Conservation (phyloP, 2,797 vertebrate species). For the Melanotaenia parkinsoni region DNA sequence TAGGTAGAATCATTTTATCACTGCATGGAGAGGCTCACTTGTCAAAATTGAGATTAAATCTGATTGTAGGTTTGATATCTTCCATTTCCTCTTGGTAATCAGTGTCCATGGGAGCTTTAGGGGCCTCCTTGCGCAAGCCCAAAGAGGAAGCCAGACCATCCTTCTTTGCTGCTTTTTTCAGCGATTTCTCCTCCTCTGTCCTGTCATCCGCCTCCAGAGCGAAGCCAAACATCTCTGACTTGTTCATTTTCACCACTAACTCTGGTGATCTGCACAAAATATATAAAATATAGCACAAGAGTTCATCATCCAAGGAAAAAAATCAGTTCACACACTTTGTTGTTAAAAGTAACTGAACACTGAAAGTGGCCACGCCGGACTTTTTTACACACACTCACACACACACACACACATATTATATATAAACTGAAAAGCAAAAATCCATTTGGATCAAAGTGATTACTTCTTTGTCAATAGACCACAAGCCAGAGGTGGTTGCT, state of each 20-base stretch:
- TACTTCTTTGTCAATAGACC: neutral
- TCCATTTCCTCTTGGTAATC: slow-evolving; percentile 86
- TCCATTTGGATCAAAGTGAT: neutral
- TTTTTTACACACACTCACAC: no score
- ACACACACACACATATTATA: no score
- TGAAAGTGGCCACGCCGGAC: no score
- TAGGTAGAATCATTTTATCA: slow-evolving; percentile 20
- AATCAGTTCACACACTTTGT: neutral
- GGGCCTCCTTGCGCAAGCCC: slow-evolving; percentile 70
- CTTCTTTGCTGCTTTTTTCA: slow-evolving; percentile 47
- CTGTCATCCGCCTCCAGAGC: slow-evolving; percentile 81
- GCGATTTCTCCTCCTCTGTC: slow-evolving; percentile 79
- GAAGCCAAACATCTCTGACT: slow-evolving; percentile 77
- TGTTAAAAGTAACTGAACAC: no score
- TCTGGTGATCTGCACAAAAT: slow-evolving; percentile 7
- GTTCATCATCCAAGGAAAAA: neutral
- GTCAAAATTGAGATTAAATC: slow-evolving; percentile 81
- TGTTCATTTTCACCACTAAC: slow-evolving; percentile 79
- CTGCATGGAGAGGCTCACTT: slow-evolving; percentile 70
- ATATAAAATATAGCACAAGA: neutral
- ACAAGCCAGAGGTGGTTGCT: neutral
- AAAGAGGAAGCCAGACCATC: slow-evolving; percentile 66
- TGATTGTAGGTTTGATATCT: slow-evolving; percentile 70
- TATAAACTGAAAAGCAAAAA: neutral
- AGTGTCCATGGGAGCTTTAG: slow-evolving; percentile 88